Base-by-base conservation (phyloP, 2,888 invertebrate species). In the Pristionchus entomophagus region DNA sequence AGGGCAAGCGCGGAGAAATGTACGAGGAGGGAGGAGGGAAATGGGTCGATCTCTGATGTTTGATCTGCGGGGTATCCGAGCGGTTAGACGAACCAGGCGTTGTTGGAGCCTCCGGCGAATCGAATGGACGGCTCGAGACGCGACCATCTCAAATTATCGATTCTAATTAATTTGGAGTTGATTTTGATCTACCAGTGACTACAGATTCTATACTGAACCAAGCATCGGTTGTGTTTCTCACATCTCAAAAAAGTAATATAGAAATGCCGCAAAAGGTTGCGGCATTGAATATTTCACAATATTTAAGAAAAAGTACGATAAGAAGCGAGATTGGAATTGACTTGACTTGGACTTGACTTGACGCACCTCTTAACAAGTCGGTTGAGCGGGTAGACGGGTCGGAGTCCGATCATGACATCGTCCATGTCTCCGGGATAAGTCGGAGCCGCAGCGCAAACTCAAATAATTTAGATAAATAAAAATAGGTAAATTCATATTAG, bases 51-150 rank as follows among this genome's bases (percentile, higher is more conserved):
- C 78, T 78, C 49, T 78, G 78, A 78, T 78, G 49, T 78, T 49
- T 78, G 78, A 78, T 78, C 78, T 78, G 17, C 19, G 69, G 69
- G 14, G 41, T 4, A 8, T 65, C 38, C 69, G 77, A 78, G 41
- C n/a, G 51, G 35, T 41, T 83, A 83, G 59, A 45, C 29, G 83
- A 83, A 83, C 62, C 83, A 59, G 22, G 83, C 83, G 19, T 19
- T 14, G 35, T 41, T 32, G 22, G n/a, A 26, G 6, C 83, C 83
- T 38, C 84, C 84, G 51, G 83, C 83, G 35, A 84, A 84, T 3
- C 84, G 32, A 51, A 84, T 84, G 35, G 84, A 84, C 26, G 84
- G 84, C 84, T 84, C 84, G 19, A 84, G 69, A 14, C 84, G 84
- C 19, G 84, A 84, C 84, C 84, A 84, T 73, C 84, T 17, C 17